phyloP scores from a whole-genome alignment of 2,113 vertebrate genomes.

The Vulpes ferrilata region DNA sequence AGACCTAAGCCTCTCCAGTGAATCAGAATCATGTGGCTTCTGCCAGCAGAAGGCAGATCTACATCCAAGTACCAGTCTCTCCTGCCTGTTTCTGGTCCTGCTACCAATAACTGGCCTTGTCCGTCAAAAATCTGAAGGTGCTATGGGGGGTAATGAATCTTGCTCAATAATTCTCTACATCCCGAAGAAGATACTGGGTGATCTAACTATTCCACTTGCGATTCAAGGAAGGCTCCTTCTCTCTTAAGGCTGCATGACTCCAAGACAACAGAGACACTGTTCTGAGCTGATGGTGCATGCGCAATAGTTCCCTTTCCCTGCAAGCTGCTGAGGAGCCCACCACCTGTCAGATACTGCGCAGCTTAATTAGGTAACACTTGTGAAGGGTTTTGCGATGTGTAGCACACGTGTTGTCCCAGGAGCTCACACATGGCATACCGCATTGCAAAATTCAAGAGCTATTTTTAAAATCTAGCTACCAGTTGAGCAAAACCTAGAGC shows the following conservation, averaged over 20 bases:
- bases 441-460: slow-evolving; percentile 57
- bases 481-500: slow-evolving; percentile 51
- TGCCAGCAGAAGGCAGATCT: too few relatives aligned
- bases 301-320: neutral
- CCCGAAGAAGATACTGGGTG: neutral
- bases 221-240: neutral
- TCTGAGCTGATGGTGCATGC: neutral
- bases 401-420: slow-evolving; percentile 66
- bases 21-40: neutral
- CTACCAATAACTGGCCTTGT: neutral
- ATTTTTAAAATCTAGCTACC: slow-evolving; percentile 75
- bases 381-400: slow-evolving; percentile 51
- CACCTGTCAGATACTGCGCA: slow-evolving; percentile 71
- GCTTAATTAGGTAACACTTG: slow-evolving; percentile 78
- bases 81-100: neutral
- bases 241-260: neutral
- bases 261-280: neutral
- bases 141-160: neutral
- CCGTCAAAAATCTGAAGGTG: neutral
- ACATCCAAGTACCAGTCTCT: neutral
- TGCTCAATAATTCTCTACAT: neutral
- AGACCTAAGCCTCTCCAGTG: neutral
- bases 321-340: neutral
- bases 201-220: neutral
- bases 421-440: slow-evolving; percentile 72